A percentile compares a stretch with the other conserved stretches of the same genome.
Evolutionary conservation across 1,140 invertebrate genomes (phyloP).

Genomic region (Lordiphosa clarofinis): DNA sequence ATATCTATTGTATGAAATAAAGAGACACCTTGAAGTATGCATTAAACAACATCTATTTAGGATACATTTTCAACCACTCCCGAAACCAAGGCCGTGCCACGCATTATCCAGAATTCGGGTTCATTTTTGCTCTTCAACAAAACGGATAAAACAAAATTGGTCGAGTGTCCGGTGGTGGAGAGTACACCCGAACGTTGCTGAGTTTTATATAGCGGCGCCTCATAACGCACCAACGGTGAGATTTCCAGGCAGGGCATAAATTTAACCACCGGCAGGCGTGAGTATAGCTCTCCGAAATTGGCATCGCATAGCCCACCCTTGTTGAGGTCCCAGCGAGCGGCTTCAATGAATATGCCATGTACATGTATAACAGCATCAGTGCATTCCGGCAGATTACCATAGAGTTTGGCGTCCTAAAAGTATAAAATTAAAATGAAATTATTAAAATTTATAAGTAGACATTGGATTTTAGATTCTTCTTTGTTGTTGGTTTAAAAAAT

Average conservation of each 20-base stretch:
- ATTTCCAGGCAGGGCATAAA: slow-evolving; percentile 83
- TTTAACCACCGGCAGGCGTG: slow-evolving; percentile 87
- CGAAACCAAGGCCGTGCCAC: slow-evolving; percentile 90
- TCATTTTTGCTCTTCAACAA: slow-evolving; percentile 84
- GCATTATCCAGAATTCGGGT: slow-evolving; percentile 91
- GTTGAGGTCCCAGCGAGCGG: slow-evolving; percentile 88
- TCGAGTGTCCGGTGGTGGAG: slow-evolving; percentile 93
- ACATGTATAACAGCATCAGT: slow-evolving; percentile 89
- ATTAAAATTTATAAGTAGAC: too few species aligned
- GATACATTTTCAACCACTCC: slow-evolving; percentile 84
- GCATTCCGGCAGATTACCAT: slow-evolving; percentile 81
- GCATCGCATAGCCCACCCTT: slow-evolving; percentile 86
- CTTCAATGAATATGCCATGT: slow-evolving; percentile 93
- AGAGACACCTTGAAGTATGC: slow-evolving; percentile 35
- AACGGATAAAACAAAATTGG: slow-evolving; percentile 92
- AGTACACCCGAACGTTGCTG: slow-evolving; percentile 89
- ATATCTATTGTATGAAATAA: slow-evolving; percentile 54
- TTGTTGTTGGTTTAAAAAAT: too few species aligned
- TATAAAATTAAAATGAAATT: background rate
- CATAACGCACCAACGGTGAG: slow-evolving; percentile 81
- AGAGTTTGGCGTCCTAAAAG: slow-evolving; percentile 76
- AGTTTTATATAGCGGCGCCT: slow-evolving; percentile 91
- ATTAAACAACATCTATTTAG: slow-evolving; percentile 25
- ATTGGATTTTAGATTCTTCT: too few species aligned
- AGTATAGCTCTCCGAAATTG: slow-evolving; percentile 87